phyloP scores from a whole-genome alignment of 2,797 vertebrate genomes.

The Onychomys arenicola region DNA sequence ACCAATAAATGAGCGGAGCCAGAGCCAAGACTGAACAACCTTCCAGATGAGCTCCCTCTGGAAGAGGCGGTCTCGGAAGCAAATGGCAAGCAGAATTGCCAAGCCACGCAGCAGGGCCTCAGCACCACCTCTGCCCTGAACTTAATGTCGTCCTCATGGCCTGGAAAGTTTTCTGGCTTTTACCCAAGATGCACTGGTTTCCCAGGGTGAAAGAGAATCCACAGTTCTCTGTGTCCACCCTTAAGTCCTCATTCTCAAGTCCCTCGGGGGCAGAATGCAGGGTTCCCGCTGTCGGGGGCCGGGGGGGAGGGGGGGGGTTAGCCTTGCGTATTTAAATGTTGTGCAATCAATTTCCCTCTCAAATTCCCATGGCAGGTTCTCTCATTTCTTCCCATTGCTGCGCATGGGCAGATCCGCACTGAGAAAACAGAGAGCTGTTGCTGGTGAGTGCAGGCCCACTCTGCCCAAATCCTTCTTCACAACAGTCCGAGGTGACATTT shows the following conservation, averaged over 20 bases:
- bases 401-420: neutral
- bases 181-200: conserved; percentile 18
- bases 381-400: conserved; percentile 63
- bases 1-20: conserved; percentile 63
- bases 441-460: neutral
- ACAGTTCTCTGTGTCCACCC: conserved; percentile 19
- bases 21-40: conserved; percentile 70
- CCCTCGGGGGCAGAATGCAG: conserved; percentile 32
- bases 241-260: conserved; percentile 56
- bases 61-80: conserved; percentile 17
- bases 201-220: conserved; percentile 35
- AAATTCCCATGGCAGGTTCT: conserved; percentile 39
- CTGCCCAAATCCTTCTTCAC: conserved; percentile 46
- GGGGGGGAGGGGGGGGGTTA: neutral
- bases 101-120: conserved; percentile 33
- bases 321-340: conserved; percentile 64
- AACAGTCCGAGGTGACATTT: conserved; percentile 57
- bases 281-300: conserved; percentile 57
- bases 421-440: conserved; percentile 61
- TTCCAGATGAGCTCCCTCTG: conserved; percentile 65
- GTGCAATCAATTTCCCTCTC: conserved; percentile 72
- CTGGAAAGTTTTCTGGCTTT: conserved; percentile 22
- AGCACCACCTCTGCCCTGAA: neutral
- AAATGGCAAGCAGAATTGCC: conserved; percentile 30
- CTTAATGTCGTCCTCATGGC: neutral